Conservation (phyloP, 2,888 invertebrate species). For the Lasioglossum lativentre region DNA sequence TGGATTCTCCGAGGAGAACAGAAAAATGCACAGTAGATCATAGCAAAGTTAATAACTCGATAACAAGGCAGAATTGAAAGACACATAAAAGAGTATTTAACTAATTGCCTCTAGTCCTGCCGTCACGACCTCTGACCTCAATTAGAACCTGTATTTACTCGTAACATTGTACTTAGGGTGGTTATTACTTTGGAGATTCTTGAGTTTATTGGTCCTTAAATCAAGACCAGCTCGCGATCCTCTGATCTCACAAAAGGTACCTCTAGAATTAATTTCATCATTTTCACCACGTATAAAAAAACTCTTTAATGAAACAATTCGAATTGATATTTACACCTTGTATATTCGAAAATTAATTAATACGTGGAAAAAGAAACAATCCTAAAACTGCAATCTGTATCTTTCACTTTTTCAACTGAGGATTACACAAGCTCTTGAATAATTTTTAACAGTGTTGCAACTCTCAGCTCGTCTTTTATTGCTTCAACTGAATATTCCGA, state of each 20-base stretch:
- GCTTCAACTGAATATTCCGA: too few species aligned
- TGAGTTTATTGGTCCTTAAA: not conserved
- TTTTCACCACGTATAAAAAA: not conserved
- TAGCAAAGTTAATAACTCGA: not conserved
- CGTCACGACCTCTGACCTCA: slow-evolving; percentile 20
- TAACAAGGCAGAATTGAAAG: slow-evolving; percentile 20
- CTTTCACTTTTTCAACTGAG: too few species aligned
- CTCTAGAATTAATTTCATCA: not conserved
- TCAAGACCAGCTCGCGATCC: not conserved
- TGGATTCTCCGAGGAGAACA: not conserved
- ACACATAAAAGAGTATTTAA: slow-evolving; percentile 28
- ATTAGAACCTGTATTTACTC: slow-evolving; percentile 26
- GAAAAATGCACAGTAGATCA: not conserved
- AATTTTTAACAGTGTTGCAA: too few species aligned
- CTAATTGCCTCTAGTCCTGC: slow-evolving; percentile 22
- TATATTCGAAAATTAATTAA: too few species aligned
- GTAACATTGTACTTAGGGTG: not conserved
- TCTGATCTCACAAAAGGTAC: not conserved
- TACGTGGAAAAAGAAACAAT: too few species aligned
- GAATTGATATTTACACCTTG: too few species aligned
- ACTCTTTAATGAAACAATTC: too few species aligned
- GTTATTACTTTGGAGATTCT: not conserved
- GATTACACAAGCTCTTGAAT: too few species aligned
- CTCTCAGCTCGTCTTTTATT: too few species aligned
- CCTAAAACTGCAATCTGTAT: too few species aligned